These are phyloP conservation scores for Apoderus coryli DNA, from an alignment of 2,888 invertebrate genomes.

Conservation along the genomic window DNA sequence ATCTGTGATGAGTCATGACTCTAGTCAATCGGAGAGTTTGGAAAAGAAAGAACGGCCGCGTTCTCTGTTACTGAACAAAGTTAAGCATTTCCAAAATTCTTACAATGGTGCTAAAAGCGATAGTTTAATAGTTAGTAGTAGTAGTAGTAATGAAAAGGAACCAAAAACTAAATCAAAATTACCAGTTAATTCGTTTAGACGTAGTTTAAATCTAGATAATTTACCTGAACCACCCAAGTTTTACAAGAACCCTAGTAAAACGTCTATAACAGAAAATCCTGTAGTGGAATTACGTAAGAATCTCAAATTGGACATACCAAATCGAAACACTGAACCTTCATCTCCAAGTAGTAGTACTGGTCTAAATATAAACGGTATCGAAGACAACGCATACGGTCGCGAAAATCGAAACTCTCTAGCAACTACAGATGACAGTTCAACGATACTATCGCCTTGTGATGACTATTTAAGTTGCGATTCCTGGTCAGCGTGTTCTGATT, in stretches of 20 bases:
- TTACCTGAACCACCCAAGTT: conserved; percentile 16
- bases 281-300: conserved; percentile 29
- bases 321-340: conserved; percentile 13
- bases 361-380: conserved; percentile 16
- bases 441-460: conserved; percentile 44
- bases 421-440: conserved; percentile 30
- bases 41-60: not conserved
- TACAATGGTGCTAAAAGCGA: conserved; percentile 10
- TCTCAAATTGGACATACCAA: conserved; percentile 26
- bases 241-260: conserved; percentile 25
- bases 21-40: conserved; percentile 2
- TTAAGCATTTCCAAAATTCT: conserved; percentile 14
- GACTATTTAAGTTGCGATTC: conserved; percentile 43
- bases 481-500: conserved; percentile 51
- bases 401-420: conserved; percentile 18
- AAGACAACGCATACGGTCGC: conserved; percentile 14
- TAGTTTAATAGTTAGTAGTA: conserved; percentile 14
- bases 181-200: conserved; percentile 35
- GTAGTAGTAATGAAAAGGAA: conserved; percentile 29
- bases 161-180: conserved; percentile 40
- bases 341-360: conserved; percentile 5
- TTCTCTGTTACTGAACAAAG: conserved; percentile 16
- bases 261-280: conserved; percentile 30
- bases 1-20: too few species aligned
- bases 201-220: conserved; percentile 33